A percentile compares a stretch with the other conserved stretches of the same genome.
These are phyloP conservation scores for Lophura nycthemera DNA, from an alignment of 2,113 vertebrate genomes.

Conservation along the genomic window DNA sequence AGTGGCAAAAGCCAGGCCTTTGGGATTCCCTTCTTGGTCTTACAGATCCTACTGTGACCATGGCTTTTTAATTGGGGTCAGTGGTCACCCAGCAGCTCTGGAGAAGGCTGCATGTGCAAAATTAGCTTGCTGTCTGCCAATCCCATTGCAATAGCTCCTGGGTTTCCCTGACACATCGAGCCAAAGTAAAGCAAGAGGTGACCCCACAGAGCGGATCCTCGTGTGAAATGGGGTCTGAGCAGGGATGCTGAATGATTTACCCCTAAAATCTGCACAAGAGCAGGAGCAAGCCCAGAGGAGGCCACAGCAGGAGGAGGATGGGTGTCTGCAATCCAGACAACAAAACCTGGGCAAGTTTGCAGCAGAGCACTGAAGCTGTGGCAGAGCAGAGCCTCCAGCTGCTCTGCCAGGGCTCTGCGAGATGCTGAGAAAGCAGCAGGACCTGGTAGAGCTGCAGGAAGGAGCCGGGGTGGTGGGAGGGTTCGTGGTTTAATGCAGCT, in stretches of 20 bases:
- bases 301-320: background rate
- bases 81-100: background rate
- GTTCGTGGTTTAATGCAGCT: background rate
- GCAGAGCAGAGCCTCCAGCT: background rate
- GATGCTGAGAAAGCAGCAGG: background rate
- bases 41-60: background rate
- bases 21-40: background rate
- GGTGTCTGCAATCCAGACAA: background rate
- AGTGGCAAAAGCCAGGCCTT: background rate
- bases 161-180: accelerated
- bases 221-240: background rate
- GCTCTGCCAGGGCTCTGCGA: background rate
- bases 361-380: no score
- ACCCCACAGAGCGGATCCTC: background rate
- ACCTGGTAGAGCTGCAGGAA: background rate
- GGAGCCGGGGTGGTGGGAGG: background rate
- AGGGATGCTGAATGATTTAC: background rate
- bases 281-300: background rate
- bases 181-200: background rate
- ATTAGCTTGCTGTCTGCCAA: background rate
- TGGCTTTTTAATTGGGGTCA: background rate
- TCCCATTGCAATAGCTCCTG: background rate
- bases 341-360: no score
- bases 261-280: background rate
- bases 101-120: background rate